phyloP scores from a whole-genome alignment of 2,888 invertebrate species.

The Salticus scenicus region DNA sequence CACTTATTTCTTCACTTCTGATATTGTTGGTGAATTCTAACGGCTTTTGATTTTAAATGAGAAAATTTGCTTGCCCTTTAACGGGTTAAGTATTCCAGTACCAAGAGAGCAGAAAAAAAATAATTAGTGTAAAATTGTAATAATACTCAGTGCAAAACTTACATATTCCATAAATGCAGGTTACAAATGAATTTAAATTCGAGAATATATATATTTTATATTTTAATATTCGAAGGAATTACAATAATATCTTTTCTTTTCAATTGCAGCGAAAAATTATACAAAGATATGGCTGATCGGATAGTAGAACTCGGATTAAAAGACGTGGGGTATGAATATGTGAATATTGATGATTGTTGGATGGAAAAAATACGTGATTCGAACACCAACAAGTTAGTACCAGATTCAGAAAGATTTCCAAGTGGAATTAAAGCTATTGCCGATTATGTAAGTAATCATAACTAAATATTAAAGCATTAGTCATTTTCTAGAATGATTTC shows the following conservation, averaged over 20 bases:
- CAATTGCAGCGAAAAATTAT: conserved; percentile 75
- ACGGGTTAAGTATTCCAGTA: too few species aligned
- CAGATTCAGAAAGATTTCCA: conserved; percentile 76
- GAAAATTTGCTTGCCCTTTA: too few species aligned
- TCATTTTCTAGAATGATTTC: too few species aligned
- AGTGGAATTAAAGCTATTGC: conserved; percentile 77
- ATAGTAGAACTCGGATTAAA: conserved; percentile 76
- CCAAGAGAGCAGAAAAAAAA: too few species aligned
- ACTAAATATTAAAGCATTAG: too few species aligned
- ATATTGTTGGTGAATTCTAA: too few species aligned
- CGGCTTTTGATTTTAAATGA: too few species aligned
- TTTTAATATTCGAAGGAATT: neutral
- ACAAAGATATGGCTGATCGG: conserved; percentile 76
- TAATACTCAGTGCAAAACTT: neutral
- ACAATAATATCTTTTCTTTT: neutral
- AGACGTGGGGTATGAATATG: conserved; percentile 77
- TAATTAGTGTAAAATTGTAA: too few species aligned
- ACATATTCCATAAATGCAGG: neutral
- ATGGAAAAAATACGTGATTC: conserved; percentile 74
- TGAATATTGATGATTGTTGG: conserved; percentile 78
- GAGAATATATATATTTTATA: neutral
- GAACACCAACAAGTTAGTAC: conserved; percentile 71
- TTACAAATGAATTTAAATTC: neutral
- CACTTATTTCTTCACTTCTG: too few species aligned
- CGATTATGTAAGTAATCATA: conserved; percentile 76